These are phyloP conservation scores for Antennarius maculatus DNA, from an alignment of 2,797 vertebrate genomes.

Conservation along the genomic window DNA sequence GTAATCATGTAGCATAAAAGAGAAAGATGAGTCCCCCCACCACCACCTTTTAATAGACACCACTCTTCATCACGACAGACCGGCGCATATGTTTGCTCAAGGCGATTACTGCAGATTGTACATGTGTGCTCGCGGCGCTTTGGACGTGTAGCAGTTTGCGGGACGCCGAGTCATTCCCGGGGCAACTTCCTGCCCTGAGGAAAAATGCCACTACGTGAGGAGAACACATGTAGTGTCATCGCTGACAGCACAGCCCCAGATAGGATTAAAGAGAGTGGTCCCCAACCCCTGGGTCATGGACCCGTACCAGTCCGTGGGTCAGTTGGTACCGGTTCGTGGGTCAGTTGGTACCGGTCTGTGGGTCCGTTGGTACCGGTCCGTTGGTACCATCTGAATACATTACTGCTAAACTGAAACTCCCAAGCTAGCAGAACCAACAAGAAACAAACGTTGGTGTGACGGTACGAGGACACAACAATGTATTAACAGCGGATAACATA, in stretches of 20 bases:
- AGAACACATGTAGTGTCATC: not conserved
- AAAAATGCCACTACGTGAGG: slow-evolving; percentile 6
- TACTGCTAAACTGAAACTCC: no score
- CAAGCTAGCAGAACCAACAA: no score
- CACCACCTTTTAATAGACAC: not conserved
- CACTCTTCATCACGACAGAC: slow-evolving; percentile 3
- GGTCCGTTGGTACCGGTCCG: no score
- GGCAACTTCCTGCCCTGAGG: slow-evolving; percentile 32
- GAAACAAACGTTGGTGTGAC: no score
- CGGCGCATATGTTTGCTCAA: slow-evolving; percentile 50
- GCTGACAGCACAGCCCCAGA: not conserved
- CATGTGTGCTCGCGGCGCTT: slow-evolving; percentile 28
- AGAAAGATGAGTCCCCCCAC: not conserved
- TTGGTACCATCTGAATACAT: no score
- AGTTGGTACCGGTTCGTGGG: no score
- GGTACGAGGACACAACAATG: no score
- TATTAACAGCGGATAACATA: no score
- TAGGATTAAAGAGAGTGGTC: slow-evolving; percentile 3
- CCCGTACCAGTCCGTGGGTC: no score
- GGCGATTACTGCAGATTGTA: slow-evolving; percentile 40
- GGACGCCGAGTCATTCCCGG: slow-evolving; percentile 31
- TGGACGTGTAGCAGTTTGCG: slow-evolving; percentile 24
- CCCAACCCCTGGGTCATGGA: no score
- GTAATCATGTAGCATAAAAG: slow-evolving; percentile 6
- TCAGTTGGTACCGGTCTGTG: no score